Evolutionary conservation across 2,888 invertebrate species (phyloP), one percentile per base, ranked within the genome.

Genomic region (Cecidostiba fungosa): DNA sequence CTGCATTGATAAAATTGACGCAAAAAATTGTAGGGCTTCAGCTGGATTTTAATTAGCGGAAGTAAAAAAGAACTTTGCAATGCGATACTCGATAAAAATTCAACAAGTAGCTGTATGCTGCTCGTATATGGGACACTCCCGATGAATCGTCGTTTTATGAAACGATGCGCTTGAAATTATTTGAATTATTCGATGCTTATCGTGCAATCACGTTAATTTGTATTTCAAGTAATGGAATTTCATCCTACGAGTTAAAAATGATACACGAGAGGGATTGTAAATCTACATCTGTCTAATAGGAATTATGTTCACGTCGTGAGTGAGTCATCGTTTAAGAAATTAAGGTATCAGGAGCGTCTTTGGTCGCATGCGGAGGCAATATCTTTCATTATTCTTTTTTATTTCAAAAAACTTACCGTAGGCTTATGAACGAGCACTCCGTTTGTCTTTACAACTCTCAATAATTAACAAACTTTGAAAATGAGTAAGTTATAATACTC

Each of bases 301-400:
- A 4, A 78, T 79, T 36, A 50, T n/a, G 78, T 80, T 85, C 47
- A n/a, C n/a, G n/a, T 19, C 43, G 43, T 54, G 74, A 59, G 72
- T 81, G 85, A 81, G 72, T 85, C 85, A 85, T 32, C 70, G 62
- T 72, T 85, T 77, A 80, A 84, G 70, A 50, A 72, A 80, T 74
- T 74, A 74, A 29, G 16, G 32, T 16, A 54, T 47, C 26, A 10
- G n/a, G 29, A 54, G 54, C 72, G n/a, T 32, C 47, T 59, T 54
- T 74, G 73, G 62, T 32, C 66, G 29, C 23, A 36, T n/a, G 26
- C n/a, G 16, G 36, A 62, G 8, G 3, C 66, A 69, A 69, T 29
- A 2, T 19, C 32, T 16, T 69, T 16, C 19, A 29, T 69, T 12
- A 47, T 6, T 4, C 19, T 39, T 8, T 10, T 39, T 39, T 8